phyloP scores from a whole-genome alignment of 2,113 vertebrate genomes.

The Gulo gulo region DNA sequence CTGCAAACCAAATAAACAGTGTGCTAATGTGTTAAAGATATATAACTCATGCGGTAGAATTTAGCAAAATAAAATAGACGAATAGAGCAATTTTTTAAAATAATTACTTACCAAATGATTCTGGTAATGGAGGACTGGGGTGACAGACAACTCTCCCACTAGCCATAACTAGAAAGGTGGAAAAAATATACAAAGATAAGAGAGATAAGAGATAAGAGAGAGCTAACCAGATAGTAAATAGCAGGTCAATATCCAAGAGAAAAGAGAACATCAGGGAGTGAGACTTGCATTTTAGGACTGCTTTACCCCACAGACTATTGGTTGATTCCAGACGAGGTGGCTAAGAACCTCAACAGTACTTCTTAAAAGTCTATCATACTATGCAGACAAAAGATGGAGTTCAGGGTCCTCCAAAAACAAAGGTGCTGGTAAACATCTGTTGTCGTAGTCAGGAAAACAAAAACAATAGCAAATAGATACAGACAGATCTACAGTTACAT shows the following conservation, averaged over 20 bases:
- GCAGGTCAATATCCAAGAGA: not conserved
- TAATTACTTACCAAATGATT: not conserved
- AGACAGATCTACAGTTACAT: not conserved
- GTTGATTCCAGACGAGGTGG: not conserved
- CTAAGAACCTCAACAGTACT: not conserved
- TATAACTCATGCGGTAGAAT: not conserved
- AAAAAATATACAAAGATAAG: slow-evolving; percentile 7
- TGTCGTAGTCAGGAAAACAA: not conserved
- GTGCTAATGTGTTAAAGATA: not conserved
- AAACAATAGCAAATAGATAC: not conserved
- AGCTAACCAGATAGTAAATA: not conserved
- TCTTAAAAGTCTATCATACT: not conserved
- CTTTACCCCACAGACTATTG: not conserved
- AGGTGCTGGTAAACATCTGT: not conserved
- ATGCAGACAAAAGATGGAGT: not conserved
- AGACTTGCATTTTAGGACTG: not conserved
- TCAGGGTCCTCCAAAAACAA: not conserved
- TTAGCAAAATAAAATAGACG: not conserved
- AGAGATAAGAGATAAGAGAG: not conserved
- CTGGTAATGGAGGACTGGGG: not conserved
- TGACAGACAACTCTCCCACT: not conserved
- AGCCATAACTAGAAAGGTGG: not conserved
- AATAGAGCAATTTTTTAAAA: not conserved
- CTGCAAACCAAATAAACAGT: not conserved
- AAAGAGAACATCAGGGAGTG: not conserved